Evolutionary conservation across 2,113 vertebrate species (phyloP).

Genomic region (Mohoua ochrocephala): DNA sequence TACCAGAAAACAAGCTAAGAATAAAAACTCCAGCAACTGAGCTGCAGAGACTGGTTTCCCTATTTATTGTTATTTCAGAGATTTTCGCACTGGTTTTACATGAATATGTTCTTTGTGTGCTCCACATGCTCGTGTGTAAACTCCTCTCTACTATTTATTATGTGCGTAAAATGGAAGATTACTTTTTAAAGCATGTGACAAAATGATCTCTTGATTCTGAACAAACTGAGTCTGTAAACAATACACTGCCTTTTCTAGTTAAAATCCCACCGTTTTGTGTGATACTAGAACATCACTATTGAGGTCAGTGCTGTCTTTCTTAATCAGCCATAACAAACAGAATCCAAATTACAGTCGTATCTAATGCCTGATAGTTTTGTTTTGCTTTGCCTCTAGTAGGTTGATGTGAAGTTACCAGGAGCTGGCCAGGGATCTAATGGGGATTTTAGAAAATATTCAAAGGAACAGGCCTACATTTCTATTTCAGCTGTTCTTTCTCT

Average conservation of each 20-base stretch:
- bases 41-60: not conserved
- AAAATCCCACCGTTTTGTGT: not conserved
- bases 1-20: not conserved
- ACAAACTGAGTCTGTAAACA: not conserved
- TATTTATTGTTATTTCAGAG: not conserved
- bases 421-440: not conserved
- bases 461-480: not conserved
- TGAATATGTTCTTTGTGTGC: not conserved
- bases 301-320: not conserved
- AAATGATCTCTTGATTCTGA: not conserved
- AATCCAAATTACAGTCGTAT: not conserved
- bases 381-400: not conserved
- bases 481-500: not conserved
- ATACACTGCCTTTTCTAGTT: not conserved
- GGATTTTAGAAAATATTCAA: not conserved
- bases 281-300: not conserved
- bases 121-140: not conserved
- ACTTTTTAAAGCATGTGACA: not conserved
- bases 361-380: not conserved
- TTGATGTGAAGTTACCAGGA: not conserved
- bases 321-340: not conserved
- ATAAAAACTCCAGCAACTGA: not conserved
- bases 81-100: not conserved
- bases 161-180: not conserved
- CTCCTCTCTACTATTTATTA: not conserved